A percentile compares a stretch with the other conserved stretches of the same genome.
Evolutionary conservation across 2,113 vertebrate species (phyloP).

Genomic region (Rhinolophus sinicus): DNA sequence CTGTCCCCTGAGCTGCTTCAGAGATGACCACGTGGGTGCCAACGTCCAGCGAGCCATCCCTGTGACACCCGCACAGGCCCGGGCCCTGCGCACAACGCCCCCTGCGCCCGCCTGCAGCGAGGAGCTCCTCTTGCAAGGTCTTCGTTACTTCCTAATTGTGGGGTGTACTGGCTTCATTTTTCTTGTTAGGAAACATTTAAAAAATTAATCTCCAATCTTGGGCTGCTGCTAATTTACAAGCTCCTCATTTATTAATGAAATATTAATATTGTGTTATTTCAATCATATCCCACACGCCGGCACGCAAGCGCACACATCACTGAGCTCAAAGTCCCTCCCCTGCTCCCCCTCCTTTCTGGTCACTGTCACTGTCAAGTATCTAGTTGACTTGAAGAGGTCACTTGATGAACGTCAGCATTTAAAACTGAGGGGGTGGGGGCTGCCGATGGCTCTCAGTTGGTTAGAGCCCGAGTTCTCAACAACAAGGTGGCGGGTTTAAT

Average conservation of each 20-base stretch:
- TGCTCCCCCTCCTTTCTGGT: background rate
- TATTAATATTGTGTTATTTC: background rate
- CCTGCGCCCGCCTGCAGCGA: background rate
- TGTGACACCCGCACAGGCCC: background rate
- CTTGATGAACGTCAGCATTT: rapidly evolving
- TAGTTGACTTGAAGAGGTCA: background rate
- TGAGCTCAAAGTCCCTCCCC: background rate
- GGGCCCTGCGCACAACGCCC: too few species aligned
- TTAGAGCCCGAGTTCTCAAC: too few species aligned
- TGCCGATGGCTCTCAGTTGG: too few species aligned
- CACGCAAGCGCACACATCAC: rapidly evolving
- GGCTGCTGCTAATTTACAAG: constrained; percentile 46
- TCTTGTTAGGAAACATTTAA: constrained; percentile 57
- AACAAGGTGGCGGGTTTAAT: too few species aligned
- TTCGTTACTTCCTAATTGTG: constrained; percentile 18
- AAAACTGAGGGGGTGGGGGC: background rate
- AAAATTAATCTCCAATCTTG: constrained; percentile 54
- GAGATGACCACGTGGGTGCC: background rate
- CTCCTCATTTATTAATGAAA: background rate
- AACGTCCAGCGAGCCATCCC: background rate
- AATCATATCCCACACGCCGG: background rate
- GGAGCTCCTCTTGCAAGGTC: background rate
- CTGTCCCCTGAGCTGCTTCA: background rate
- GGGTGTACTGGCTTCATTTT: constrained; percentile 62
- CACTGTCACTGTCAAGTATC: too few species aligned